Evolutionary conservation across 2,797 vertebrate genomes (phyloP).

Genomic region (Cyclopterus lumpus): DNA sequence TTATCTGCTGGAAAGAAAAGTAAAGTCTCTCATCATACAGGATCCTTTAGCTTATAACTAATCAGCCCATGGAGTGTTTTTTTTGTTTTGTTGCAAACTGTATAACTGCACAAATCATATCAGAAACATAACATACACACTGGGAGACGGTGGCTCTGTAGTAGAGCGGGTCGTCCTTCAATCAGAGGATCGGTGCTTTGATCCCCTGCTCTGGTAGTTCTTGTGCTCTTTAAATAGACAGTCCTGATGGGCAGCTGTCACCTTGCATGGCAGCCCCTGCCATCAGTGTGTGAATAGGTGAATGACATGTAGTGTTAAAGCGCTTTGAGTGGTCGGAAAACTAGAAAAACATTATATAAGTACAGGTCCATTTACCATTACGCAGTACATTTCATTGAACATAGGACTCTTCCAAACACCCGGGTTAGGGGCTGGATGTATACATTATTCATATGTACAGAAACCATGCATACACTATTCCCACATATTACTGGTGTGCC

Average conservation of each 20-base stretch:
- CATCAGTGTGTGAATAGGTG: not conserved
- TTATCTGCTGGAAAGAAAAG: constrained; percentile 66
- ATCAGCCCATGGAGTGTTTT: constrained; percentile 11
- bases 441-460: not conserved
- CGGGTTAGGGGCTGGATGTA: not conserved
- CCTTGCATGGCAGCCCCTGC: not conserved
- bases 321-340: not conserved
- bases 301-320: not conserved
- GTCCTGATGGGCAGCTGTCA: not conserved
- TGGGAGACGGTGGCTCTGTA: not conserved
- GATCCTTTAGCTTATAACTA: constrained; percentile 47
- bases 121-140: not conserved
- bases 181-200: not conserved
- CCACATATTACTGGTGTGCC: not conserved
- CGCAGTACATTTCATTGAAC: constrained; percentile 12
- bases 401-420: not conserved
- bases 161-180: not conserved
- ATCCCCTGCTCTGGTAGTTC: no score
- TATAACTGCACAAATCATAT: constrained; percentile 15
- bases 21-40: constrained; percentile 51
- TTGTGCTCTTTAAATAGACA: not conserved
- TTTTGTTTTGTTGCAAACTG: constrained; percentile 1
- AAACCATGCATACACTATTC: not conserved
- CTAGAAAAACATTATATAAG: not conserved
- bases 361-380: not conserved